Conservation (phyloP, 2,888 invertebrate genomes). For the Nemotelus nigrinus region DNA sequence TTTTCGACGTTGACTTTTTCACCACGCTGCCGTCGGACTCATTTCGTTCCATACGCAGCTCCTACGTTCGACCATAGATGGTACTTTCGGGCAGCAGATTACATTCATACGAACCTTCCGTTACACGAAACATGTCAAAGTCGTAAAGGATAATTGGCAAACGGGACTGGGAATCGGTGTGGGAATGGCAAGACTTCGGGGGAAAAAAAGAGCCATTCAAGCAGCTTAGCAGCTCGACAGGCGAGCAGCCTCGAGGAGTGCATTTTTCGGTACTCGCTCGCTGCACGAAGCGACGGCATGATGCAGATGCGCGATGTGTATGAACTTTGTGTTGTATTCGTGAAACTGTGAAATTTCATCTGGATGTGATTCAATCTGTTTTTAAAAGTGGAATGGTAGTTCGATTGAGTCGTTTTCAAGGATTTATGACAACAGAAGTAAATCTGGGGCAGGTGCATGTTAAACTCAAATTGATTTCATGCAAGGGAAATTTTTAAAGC, state of each 20-base stretch:
- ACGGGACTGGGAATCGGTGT: background rate
- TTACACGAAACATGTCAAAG: background rate
- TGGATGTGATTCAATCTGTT: background rate
- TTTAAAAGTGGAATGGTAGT: background rate
- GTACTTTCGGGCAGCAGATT: background rate
- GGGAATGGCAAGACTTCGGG: background rate
- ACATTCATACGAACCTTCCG: background rate
- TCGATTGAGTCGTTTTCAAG: constrained; percentile 2
- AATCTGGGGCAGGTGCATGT: background rate
- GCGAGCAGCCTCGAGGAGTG: background rate
- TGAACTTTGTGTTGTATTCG: background rate
- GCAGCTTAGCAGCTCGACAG: background rate
- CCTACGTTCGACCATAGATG: background rate
- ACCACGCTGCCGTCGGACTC: background rate
- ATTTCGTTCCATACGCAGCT: background rate
- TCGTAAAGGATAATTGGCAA: constrained; percentile 23
- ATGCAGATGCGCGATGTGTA: background rate
- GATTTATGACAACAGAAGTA: background rate
- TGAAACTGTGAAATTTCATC: background rate
- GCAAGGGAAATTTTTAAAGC: no score
- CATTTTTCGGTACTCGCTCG: background rate
- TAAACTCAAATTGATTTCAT: background rate
- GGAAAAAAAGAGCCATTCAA: background rate
- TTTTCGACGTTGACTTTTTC: background rate
- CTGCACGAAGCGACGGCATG: background rate